Base-by-base conservation (phyloP, 2,888 invertebrate species). In the Barypeithes pellucidus region DNA sequence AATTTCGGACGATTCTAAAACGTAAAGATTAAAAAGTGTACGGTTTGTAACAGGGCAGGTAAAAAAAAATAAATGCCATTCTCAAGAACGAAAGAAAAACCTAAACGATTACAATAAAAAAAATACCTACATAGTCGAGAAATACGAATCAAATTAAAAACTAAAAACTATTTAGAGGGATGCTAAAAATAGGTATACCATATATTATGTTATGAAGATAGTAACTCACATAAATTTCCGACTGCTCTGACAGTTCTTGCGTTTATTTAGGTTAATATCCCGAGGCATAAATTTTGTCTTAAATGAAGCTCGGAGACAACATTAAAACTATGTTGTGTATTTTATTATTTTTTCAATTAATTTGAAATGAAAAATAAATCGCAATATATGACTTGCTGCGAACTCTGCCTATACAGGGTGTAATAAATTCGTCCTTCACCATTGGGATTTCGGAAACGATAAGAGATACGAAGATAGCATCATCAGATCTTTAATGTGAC, bases 181-280 rank as follows among this genome's bases (percentile, higher is more conserved):
- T 7, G 11, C 52, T 54, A 54, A 29, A 54, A 54, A 54, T 54
- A 29, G 52, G 52, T 29, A 47, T 39, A 39, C 39, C 39, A n/a
- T 11, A 24, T 11, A 36, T 18, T 67, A 43, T 54, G 9, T 20
- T 24, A 57, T 41, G 33, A 67, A 12, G 43, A 24, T n/a, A n/a
- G 24, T n/a, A 67, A 66, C 54, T 47, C 45, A 50, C 20, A 54
- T 54, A 54, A 54, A 29, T 54, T 54, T 54, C 14, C 29, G 29
- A 54, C 14, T 29, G 16, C 16, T 43, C 11, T 67, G 39, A 22
- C 66, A 66, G 54, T 43, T 57, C 41, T 36, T 57, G 43, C 22
- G 54, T 66, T 66, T 39, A 54, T 66, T 54, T 66, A 33, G 54
- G 36, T 66, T 66, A 54, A 52, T 54, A 54, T 66, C 66, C 54